Percentiles rank a stretch among this genome's conserved stretches.
These are phyloP conservation scores for Onychostoma macrolepis DNA, from an alignment of 2,113 vertebrate species.

Conservation along the genomic window DNA sequence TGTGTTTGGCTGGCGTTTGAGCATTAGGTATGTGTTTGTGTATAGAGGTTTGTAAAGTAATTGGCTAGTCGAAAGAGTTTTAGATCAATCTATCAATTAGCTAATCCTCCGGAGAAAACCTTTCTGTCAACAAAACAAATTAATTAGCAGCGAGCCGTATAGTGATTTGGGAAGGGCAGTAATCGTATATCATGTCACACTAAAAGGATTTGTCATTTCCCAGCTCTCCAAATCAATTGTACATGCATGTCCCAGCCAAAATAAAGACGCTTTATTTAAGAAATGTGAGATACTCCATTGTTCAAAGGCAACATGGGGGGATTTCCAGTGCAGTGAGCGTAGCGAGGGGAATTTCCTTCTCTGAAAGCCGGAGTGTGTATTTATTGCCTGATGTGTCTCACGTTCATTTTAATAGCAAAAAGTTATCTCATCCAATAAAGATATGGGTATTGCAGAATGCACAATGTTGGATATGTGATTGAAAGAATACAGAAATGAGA, in stretches of 20 bases:
- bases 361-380: background rate
- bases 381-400: background rate
- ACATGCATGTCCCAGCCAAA: background rate
- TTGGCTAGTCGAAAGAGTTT: background rate
- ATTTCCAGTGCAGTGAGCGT: background rate
- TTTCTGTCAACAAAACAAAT: conserved; percentile 4
- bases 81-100: background rate
- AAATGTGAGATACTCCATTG: conserved; percentile 16
- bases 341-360: conserved; percentile 20
- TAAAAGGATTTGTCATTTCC: conserved; percentile 10
- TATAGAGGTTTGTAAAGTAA: background rate
- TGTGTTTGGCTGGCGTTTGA: background rate
- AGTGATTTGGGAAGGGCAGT: background rate
- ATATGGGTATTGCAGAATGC: background rate
- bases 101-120: background rate
- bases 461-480: background rate
- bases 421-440: background rate
- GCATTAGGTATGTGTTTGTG: background rate
- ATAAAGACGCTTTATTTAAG: background rate
- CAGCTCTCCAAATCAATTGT: conserved; percentile 20
- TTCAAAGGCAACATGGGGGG: background rate
- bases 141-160: background rate
- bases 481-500: background rate
- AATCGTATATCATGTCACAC: background rate
- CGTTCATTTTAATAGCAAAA: background rate